Evolutionary conservation across 2,797 vertebrate genomes (phyloP), one percentile per base, ranked within the genome.

Genomic region (Cirrhinus molitorella): DNA sequence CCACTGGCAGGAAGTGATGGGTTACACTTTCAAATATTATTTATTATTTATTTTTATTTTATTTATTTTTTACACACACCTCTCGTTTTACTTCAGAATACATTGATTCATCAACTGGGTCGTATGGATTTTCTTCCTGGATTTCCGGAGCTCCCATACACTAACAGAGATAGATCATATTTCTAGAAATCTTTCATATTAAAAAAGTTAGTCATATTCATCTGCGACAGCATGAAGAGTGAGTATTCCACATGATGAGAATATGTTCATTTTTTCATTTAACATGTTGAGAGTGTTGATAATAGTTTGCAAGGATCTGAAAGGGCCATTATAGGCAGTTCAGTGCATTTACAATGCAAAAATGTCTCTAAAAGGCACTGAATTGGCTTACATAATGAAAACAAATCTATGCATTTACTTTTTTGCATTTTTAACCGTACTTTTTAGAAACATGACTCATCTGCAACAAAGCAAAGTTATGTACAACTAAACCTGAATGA

Each of bases 301-400:
- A 47, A 63, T 37, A 57, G 21, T 53, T 25, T 40, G 59, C 21
- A 40, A 53, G 28, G 57, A 31, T 81, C n/a, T 43, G 21, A 21
- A 49, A 21, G 43, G 6, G 23, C 57, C 43, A 81, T 81, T 81
- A 63, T 21, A 72, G 6, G n/a, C 31, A 74, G 43, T 10, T 47
- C 13, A 12, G 55, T 53, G 34, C 43, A 73, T 65, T 81, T 59
- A 55, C 53, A 81, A 37, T 73, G 80, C 28, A 51, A 81, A 81
- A 23, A 47, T 45, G 8, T 49, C 13, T 71, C 57, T 81, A 19
- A 81, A 73, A 47, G 40, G 57, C 3, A 21, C 28, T 71, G 2
- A 80, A 80, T 47, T 59, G 23, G 40, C 25, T 81, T 72, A 49
- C 55, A 81, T 72, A 81, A 81, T n/a, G 45, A 12, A 47, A 80